Evolutionary conservation across 2,888 invertebrate genomes (phyloP), one percentile per base, ranked within the genome.

Genomic region (Chaetogeoica ovagalla): DNA sequence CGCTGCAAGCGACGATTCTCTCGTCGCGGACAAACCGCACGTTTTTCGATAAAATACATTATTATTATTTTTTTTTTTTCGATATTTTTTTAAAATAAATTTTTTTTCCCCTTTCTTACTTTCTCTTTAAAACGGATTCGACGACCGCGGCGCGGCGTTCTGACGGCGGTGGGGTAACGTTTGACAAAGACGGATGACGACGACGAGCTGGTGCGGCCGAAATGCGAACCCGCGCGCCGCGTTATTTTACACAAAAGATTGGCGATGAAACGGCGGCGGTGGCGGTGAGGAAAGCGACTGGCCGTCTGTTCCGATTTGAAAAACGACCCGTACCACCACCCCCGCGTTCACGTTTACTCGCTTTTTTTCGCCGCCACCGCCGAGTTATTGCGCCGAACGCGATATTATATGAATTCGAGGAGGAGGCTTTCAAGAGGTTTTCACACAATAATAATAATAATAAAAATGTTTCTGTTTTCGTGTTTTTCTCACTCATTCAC

Each of bases 111-210:
- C n/a, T n/a, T n/a, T n/a, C n/a, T n/a, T n/a, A n/a, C n/a, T n/a
- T n/a, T n/a, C n/a, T n/a, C n/a, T 21, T 17, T 59, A 21, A 39
- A 19, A 55, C 19, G 0, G 66, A 13, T n/a, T 63, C 52, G 59
- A 13, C 48, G 48, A n/a, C n/a, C n/a, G 48, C 13, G 30, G 30
- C 30, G 30, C 30, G 11, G 13, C 9, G 15, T n/a, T 19, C 60
- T 5, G 30, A 52, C 19, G 63, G 1, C 39, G 19, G 7, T 5
- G 1, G 39, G 19, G 7, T 5, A 37, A 62, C 8, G 37, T 63
- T 48, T 71, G 79, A 79, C 79, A 71, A 55, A 79, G 79, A 79
- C 52, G 57, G 43, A 79, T 79, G 71, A 65, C 71, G 43, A 79
- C 71, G 70, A 65, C 71, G n/a, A 79, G 57, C 65, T n/a, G n/a